Conservation (phyloP, 2,888 invertebrate species). For the Abrostola triplasia region DNA sequence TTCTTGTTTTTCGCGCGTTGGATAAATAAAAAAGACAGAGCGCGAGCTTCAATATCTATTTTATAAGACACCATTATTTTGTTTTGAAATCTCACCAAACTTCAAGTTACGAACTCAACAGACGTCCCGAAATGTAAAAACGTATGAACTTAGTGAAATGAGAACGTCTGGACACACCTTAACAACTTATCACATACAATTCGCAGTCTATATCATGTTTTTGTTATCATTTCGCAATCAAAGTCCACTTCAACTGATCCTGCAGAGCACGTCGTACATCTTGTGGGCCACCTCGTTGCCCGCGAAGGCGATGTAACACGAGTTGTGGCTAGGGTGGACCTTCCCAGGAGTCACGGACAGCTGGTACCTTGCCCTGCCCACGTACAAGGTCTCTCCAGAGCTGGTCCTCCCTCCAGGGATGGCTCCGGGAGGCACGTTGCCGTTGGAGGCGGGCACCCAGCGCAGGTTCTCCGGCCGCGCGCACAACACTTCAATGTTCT, state of each 20-base stretch:
- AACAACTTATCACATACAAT: background rate
- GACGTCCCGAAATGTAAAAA: background rate
- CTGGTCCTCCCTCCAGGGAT: conserved; percentile 85
- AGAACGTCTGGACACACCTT: background rate
- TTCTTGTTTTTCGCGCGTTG: background rate
- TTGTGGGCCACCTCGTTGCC: conserved; percentile 80
- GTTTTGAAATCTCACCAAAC: background rate
- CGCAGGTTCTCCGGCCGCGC: conserved; percentile 74
- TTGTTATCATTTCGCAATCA: conserved; percentile 6
- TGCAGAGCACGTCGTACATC: conserved; percentile 81
- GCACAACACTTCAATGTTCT: conserved; percentile 82
- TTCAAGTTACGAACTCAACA: background rate
- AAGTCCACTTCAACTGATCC: conserved; percentile 65
- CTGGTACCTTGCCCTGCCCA: conserved; percentile 88
- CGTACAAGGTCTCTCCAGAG: conserved; percentile 84
- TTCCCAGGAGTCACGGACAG: conserved; percentile 89
- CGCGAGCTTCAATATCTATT: background rate
- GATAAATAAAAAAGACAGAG: background rate
- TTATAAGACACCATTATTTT: background rate
- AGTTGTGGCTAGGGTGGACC: conserved; percentile 80
- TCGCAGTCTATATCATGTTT: background rate
- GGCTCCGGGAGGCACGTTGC: conserved; percentile 86
- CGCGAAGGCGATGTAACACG: conserved; percentile 80
- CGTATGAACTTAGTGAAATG: background rate
- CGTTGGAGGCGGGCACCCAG: conserved; percentile 87